Evolutionary conservation across 2,113 vertebrate species (phyloP), one percentile per base, ranked within the genome.

Genomic region (Tachysurus vachellii): DNA sequence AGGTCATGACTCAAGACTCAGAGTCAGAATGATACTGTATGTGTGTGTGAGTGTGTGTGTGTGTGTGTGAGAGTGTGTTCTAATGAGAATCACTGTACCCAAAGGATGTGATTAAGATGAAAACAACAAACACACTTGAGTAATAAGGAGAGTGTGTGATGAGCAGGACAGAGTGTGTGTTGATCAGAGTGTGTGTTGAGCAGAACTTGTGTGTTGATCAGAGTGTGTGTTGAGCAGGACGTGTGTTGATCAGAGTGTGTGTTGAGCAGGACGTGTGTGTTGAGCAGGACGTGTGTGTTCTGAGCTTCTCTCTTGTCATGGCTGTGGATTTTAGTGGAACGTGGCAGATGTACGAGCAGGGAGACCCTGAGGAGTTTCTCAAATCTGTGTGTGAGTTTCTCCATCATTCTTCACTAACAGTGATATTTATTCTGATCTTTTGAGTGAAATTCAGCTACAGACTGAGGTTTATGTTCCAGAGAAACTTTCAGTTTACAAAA

Each of bases 271-370:
- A 57, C 26, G 13, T 53, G 75, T 77, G 75, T 76, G 73, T 76
- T 53, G 4, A 76, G 23, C 44, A 50, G 11, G 23, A 13, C 14
- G 36, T 36, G 53, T 31, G n/a, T 28, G 50, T 42, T 16, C 23
- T 59, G 26, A 57, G 77, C 8, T 36, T 59, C 77, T 80, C 19
- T n/a, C n/a, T n/a, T 13, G 16, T 14, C 13, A 86, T 84, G 92
- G 89, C 0, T 10, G 96, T 96, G 96, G 95, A 96, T 1, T 97
- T 97, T 82, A 90, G 2, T 1, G 96, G 96, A 83, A 95, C 94
- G 4, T 97, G 97, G 96, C 92, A 96, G 68, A 93, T 97, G 85
- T 95, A 96, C 23, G 83, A 89, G 8, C 96, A 97, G 87, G 95
- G 96, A 82, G 97, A 97, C 86, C 92, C 94, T 0, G 96, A 96